phyloP scores from a whole-genome alignment of 2,113 vertebrate species.

The Gopherus flavomarginatus region DNA sequence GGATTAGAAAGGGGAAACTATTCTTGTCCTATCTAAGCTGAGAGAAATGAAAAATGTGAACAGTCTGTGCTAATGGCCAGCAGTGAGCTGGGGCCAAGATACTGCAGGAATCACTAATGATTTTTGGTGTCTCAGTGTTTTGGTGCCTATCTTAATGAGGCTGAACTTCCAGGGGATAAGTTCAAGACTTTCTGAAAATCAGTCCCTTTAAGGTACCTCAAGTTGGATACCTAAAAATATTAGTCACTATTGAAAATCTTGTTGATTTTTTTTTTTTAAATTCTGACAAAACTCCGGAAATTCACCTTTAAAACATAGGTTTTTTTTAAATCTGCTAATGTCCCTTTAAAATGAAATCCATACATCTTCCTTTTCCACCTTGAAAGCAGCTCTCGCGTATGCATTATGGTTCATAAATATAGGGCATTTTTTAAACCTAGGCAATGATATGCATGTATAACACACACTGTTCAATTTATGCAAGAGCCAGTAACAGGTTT shows the following conservation, averaged over 20 bases:
- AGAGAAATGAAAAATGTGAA: background rate
- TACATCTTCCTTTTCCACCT: background rate
- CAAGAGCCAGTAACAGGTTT: conserved; percentile 23
- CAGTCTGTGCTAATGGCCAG: background rate
- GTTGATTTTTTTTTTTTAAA: background rate
- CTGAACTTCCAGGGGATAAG: background rate
- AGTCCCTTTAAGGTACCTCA: background rate
- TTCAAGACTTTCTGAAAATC: conserved; percentile 3
- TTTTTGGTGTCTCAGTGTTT: background rate
- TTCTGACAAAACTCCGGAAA: conserved; percentile 9
- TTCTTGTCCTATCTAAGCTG: background rate
- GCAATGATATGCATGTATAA: background rate
- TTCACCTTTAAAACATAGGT: background rate
- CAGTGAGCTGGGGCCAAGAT: background rate
- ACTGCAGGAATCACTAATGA: background rate
- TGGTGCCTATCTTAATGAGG: background rate
- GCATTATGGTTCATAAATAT: background rate
- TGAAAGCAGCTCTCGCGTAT: background rate
- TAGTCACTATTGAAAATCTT: background rate
- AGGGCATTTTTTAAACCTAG: conserved; percentile 2
- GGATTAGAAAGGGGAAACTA: conserved; percentile 2
- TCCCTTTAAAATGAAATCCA: background rate
- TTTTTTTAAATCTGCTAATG: background rate
- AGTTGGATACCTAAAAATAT: background rate
- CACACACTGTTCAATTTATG: conserved; percentile 27